Evolutionary conservation across 2,888 invertebrate genomes (phyloP), one percentile per base, ranked within the genome.

Genomic region (Drosophila acutilabella): DNA sequence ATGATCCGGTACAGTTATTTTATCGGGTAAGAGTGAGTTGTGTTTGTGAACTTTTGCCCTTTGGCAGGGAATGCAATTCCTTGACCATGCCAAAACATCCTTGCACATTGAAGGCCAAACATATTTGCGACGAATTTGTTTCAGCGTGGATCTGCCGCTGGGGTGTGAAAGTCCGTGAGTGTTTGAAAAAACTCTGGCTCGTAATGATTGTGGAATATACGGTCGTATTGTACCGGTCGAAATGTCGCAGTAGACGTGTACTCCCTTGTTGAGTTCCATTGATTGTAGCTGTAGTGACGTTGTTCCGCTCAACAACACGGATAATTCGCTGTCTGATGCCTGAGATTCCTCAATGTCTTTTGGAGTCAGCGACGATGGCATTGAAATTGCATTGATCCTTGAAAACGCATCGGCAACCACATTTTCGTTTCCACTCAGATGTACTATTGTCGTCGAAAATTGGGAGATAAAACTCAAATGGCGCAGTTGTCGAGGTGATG

Each of bases 391-490:
- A 16, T 10, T 26, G 1, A 48, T 11, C 3, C 56, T 42, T 3
- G 62, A 62, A 20, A 62, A 47, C 6, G 54, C 50, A 14, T 62
- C 54, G 2, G 56, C 48, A 1, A 50, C 42, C 14, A 42, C 14
- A 33, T 50, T 62, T n/a, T 54, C 33, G n/a, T 13, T 13, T 13
- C 62, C 54, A 30, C 20, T 42, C 10, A 65, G 36, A 10, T 59
- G 50, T 8, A 53, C 14, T 3, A 65, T 54, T 11, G 16, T 11
- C 23, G 59, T 65, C 6, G 47, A 53, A 26, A 58, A 59, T 13
- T 65, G 47, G 10, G 36, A 47, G 2, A 54, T 65, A 10, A 30
- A 65, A 18, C n/a, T 38, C 5, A 53, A 44, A 6, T 66, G 44
- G 1, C 59, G 44, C 0, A 65, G 45, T 44, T 60, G 50, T 38